phyloP scores from a whole-genome alignment of 2,888 invertebrate genomes.

The Ceramica pisi region DNA sequence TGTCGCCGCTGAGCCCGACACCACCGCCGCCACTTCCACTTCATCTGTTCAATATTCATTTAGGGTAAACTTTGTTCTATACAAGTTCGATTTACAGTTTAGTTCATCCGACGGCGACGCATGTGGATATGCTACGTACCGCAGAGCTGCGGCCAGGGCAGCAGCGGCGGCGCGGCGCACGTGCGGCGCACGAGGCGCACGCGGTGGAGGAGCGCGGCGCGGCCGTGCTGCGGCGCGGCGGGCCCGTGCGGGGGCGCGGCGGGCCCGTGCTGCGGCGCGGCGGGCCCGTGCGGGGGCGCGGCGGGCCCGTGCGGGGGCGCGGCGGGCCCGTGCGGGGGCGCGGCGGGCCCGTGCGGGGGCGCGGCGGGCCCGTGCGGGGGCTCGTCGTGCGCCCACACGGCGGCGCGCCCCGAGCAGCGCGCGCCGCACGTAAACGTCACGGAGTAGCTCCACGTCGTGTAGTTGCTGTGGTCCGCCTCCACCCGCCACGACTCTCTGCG shows the following conservation, averaged over 20 bases:
- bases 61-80: too few species aligned
- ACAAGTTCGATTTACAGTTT: too few species aligned
- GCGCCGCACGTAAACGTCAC: conserved; percentile 76
- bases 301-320: conserved; percentile 67
- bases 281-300: conserved; percentile 64
- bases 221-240: conserved; percentile 53
- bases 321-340: conserved; percentile 58
- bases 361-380: too few species aligned
- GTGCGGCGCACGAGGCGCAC: conserved; percentile 60
- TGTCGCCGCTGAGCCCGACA: conserved; percentile 38
- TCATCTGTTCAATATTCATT: conserved; percentile 63
- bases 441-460: conserved; percentile 76
- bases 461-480: conserved; percentile 76
- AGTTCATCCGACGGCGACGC: too few species aligned
- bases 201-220: conserved; percentile 58
- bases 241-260: conserved; percentile 59
- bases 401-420: conserved; percentile 72
- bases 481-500: conserved; percentile 64
- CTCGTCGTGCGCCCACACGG: conserved; percentile 62
- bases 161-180: conserved; percentile 69
- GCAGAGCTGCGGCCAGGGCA: conserved; percentile 74
- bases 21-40: conserved; percentile 61
- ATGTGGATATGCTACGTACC: conserved; percentile 58
- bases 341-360: conserved; percentile 58
- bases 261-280: conserved; percentile 53